Evolutionary conservation across 2,888 invertebrate species (phyloP), one percentile per base, ranked within the genome.

Genomic region (Epirrhoe tristata): DNA sequence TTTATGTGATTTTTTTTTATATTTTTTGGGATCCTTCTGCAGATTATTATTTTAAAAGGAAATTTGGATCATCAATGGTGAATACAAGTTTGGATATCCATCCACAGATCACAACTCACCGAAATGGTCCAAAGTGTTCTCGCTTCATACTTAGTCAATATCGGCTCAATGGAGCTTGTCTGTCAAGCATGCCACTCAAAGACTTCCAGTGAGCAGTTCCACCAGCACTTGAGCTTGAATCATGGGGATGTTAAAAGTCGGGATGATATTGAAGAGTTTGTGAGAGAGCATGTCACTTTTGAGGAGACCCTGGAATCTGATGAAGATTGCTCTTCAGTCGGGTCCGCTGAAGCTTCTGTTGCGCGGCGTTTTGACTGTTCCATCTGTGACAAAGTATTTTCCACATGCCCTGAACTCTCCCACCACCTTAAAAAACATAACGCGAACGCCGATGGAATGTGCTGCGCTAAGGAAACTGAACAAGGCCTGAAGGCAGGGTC

Each of bases 271-370:
- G 75, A 81, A 57, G 63, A 58, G 1, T 91, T 90, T 56, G 81
- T 93, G 32, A 83, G 78, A 58, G 76, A 88, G 6, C 68, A 86
- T 66, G 77, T 90, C 1, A 88, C 86, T 0, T 87, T 90, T 61
- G 87, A 88, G 62, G 87, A 90, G 71, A 70, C 72, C 1, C 77
- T 91, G 6, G 60, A 68, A 5, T 71, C 68, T 0, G 85, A 76
- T 5, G 77, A 80, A n/a, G 81, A 77, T 10, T 43, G 52, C 43
- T 43, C 63, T 0, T 34, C 53, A 5, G 12, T 17, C 1, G 46
- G 6, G 5, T 63, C 63, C 3, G 32, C 43, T 6, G 63, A 63
- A 57, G 36, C 24, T 6, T 36, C 39, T 17, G 61, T 24, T 34
- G 6, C 7, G 3, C 52, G 12, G 8, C 14, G 16, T 5, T 50